These are phyloP conservation scores for Lycodopsis pacificus DNA, from an alignment of 2,797 vertebrate genomes.

Conservation along the genomic window DNA sequence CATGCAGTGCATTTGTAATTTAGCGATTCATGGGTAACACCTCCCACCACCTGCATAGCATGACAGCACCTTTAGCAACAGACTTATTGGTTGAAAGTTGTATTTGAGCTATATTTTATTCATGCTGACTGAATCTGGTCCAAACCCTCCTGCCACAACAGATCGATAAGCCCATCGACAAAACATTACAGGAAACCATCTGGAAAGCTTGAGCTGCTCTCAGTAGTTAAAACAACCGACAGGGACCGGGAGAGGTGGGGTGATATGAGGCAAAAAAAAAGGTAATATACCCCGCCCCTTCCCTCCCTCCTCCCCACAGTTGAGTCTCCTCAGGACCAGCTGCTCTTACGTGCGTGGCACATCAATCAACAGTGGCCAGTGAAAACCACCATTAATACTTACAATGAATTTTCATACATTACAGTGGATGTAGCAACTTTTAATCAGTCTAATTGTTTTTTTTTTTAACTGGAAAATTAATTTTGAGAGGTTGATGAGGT, in stretches of 20 bases:
- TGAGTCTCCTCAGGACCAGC: constrained; percentile 1
- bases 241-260: background rate
- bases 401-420: background rate
- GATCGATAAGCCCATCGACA: constrained; percentile 4
- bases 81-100: background rate
- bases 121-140: constrained; percentile 8
- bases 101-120: constrained; percentile 9
- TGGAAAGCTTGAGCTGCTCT: background rate
- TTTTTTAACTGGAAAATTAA: background rate
- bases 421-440: background rate
- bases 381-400: background rate
- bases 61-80: background rate
- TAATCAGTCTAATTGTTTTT: background rate
- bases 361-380: background rate
- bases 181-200: background rate
- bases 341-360: background rate
- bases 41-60: background rate
- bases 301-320: background rate
- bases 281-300: background rate
- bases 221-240: background rate
- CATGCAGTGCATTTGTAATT: background rate
- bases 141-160: constrained; percentile 6
- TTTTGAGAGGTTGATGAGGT: background rate
- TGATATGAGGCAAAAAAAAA: background rate
- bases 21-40: background rate